Evolutionary conservation across 2,797 vertebrate species (phyloP).

Genomic region (Mionectes olivaceus): DNA sequence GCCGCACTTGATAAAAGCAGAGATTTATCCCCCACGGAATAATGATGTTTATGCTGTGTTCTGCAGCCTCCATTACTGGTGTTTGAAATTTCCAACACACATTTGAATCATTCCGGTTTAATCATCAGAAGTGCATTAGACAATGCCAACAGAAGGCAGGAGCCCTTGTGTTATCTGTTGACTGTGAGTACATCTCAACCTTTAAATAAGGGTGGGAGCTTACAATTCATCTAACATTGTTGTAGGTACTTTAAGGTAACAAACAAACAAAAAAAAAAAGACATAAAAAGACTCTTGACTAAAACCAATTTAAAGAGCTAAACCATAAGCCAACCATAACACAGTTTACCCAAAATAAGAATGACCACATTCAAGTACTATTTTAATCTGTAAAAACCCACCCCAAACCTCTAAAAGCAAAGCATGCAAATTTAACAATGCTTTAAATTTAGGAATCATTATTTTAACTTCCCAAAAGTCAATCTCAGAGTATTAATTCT

Average conservation of each 20-base stretch:
- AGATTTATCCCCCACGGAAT: slow-evolving; percentile 16
- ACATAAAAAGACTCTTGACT: not conserved
- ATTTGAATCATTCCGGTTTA: not conserved
- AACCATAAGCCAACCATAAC: not conserved
- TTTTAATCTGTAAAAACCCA: not conserved
- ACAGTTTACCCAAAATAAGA: not conserved
- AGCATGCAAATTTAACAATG: not conserved
- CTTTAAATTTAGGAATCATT: not conserved
- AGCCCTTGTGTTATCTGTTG: not conserved
- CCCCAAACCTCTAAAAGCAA: not conserved
- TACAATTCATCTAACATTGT: not conserved
- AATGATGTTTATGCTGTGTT: slow-evolving; percentile 2
- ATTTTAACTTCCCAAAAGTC: not conserved
- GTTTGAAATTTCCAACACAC: not conserved
- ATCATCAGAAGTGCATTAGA: not conserved
- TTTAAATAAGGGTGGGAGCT: not conserved
- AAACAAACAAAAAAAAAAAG: not conserved
- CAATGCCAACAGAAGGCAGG: not conserved
- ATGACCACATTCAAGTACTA: not conserved
- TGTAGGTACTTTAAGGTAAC: not conserved
- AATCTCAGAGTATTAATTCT: slow-evolving; percentile 5
- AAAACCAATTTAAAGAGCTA: not conserved
- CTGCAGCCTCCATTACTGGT: not conserved
- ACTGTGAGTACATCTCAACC: not conserved
- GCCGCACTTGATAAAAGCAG: slow-evolving; percentile 7